Evolutionary conservation across 2,113 vertebrate species (phyloP).

Genomic region (Gobius niger): DNA sequence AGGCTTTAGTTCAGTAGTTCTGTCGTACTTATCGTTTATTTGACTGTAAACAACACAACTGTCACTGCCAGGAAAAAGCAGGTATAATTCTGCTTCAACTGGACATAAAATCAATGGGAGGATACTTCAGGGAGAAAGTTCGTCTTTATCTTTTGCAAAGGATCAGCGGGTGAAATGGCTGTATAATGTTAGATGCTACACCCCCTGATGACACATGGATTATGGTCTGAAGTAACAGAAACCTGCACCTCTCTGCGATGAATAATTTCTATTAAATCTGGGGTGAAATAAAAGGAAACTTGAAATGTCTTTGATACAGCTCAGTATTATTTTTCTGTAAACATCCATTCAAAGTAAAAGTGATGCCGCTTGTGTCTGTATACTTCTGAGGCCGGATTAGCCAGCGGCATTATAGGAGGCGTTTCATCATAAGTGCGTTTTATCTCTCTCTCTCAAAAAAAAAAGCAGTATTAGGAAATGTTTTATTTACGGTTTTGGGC

Average conservation of each 20-base stretch:
- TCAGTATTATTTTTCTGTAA: constrained; percentile 1
- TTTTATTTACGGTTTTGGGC: constrained; percentile 26
- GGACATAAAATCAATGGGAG: constrained; percentile 2
- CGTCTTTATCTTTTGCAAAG: neutral
- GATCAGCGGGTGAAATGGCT: neutral
- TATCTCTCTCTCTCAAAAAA: too few species aligned
- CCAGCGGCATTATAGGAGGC: neutral
- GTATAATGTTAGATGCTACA: neutral
- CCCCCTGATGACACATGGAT: neutral
- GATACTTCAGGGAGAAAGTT: neutral
- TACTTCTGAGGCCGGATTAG: constrained; percentile 2
- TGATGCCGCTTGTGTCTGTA: neutral
- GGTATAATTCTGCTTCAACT: neutral
- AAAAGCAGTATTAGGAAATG: constrained; percentile 25
- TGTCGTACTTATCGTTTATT: constrained; percentile 5
- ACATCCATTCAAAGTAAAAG: constrained; percentile 9
- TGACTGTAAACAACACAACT: neutral
- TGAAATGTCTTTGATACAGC: neutral
- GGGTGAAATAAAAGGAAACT: neutral
- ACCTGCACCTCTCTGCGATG: neutral
- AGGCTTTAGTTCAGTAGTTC: constrained; percentile 1
- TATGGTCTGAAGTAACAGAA: neutral
- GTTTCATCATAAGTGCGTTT: constrained; percentile 16
- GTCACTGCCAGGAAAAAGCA: constrained; percentile 4
- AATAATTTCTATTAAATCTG: neutral